phyloP scores from a whole-genome alignment of 2,888 invertebrate species.

The Lithophane leautieri region DNA sequence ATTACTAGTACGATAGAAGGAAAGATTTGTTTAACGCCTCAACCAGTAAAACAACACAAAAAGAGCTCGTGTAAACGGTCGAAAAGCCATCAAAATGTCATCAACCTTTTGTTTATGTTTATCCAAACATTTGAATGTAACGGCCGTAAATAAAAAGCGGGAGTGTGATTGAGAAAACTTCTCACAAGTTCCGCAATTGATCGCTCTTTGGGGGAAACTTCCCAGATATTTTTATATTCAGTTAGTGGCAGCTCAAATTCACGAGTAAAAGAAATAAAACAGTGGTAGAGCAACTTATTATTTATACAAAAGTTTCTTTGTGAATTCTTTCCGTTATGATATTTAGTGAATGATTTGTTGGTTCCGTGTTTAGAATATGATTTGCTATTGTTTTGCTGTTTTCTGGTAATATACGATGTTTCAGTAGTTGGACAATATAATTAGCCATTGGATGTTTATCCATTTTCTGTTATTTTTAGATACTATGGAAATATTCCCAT shows the following conservation, averaged over 20 bases:
- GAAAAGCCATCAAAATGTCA: slow-evolving; percentile 53
- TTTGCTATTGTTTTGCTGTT: slow-evolving; percentile 43
- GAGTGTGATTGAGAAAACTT: slow-evolving; percentile 59
- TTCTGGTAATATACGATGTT: slow-evolving; percentile 28
- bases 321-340: slow-evolving; percentile 43
- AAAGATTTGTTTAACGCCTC: slow-evolving; percentile 26
- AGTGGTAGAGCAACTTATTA: slow-evolving; percentile 59
- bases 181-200: slow-evolving; percentile 52
- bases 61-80: slow-evolving; percentile 29
- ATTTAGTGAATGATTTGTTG: slow-evolving; percentile 60
- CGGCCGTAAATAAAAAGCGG: slow-evolving; percentile 51
- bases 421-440: not conserved
- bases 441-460: not conserved
- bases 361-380: slow-evolving; percentile 46
- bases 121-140: slow-evolving; percentile 51
- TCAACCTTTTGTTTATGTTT: slow-evolving; percentile 64
- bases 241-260: slow-evolving; percentile 54
- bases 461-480: not conserved
- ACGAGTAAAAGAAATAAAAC: slow-evolving; percentile 13
- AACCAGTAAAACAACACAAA: slow-evolving; percentile 25
- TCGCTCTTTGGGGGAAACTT: slow-evolving; percentile 54
- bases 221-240: slow-evolving; percentile 64
- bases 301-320: slow-evolving; percentile 60
- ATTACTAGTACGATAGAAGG: not conserved
- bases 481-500: not conserved